Percentiles rank a stretch among this genome's conserved stretches.
Conservation (phyloP, 2,888 invertebrate species). For the Agonopterix subpropinquella region DNA sequence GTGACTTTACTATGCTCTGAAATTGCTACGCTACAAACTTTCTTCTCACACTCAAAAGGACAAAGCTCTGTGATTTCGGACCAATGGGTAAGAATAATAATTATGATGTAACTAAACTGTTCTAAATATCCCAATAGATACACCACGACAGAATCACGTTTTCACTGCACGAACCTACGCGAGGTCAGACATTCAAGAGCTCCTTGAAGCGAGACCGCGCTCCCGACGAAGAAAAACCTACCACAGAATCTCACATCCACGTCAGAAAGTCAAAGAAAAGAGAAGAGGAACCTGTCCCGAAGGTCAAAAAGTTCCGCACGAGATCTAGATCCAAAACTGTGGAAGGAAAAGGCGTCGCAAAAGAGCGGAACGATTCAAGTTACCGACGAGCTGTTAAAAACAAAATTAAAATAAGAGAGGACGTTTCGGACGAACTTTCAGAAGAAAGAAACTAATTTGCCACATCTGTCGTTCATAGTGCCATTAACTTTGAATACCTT, state of each 20-base stretch:
- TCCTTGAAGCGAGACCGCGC: conserved; percentile 49
- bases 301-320: conserved; percentile 34
- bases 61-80: too few species aligned
- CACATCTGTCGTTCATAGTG: conserved; percentile 1
- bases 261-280: conserved; percentile 32
- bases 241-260: conserved; percentile 20
- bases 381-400: conserved; percentile 43
- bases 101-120: too few species aligned
- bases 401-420: conserved; percentile 54
- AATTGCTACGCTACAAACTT: too few species aligned
- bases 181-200: conserved; percentile 66
- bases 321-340: conserved; percentile 30
- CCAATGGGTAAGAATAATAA: too few species aligned
- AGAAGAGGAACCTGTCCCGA: conserved; percentile 23
- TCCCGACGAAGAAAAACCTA: conserved; percentile 23
- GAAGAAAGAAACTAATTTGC: conserved; percentile 25
- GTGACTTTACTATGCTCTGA: too few species aligned
- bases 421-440: conserved; percentile 56
- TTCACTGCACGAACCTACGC: conserved; percentile 58
- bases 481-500: too few species aligned
- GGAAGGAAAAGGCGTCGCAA: conserved; percentile 49
- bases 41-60: too few species aligned
- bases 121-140: conserved; percentile 30
- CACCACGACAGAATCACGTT: conserved; percentile 67
- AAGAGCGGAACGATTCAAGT: conserved; percentile 49